A percentile compares a stretch with the other conserved stretches of the same genome.
These are phyloP conservation scores for Sebastolobus alascanus DNA, from an alignment of 2,797 vertebrate genomes.

Conservation along the genomic window DNA sequence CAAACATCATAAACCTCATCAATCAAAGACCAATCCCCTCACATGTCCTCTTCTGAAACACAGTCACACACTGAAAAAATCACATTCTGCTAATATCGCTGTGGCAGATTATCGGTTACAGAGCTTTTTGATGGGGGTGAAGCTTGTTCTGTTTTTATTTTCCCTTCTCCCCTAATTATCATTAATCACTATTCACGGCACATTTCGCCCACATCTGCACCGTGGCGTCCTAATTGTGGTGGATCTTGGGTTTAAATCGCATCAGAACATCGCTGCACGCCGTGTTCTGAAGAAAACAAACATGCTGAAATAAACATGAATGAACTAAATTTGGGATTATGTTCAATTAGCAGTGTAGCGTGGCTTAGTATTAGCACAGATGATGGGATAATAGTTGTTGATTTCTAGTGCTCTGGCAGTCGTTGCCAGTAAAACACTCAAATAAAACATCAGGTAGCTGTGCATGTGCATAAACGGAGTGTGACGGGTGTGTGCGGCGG, in stretches of 20 bases:
- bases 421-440: background rate
- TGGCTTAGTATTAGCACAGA: conserved; percentile 6
- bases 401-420: background rate
- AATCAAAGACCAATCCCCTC: conserved; percentile 38
- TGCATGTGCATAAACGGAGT: conserved; percentile 27
- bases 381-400: conserved; percentile 4
- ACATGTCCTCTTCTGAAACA: conserved; percentile 35
- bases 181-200: conserved; percentile 67
- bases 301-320: background rate
- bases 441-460: background rate
- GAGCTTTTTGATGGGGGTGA: conserved; percentile 27
- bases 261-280: conserved; percentile 29
- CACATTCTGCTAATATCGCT: conserved; percentile 46
- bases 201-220: conserved; percentile 58
- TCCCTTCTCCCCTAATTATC: conserved; percentile 65
- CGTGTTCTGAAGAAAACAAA: conserved; percentile 12
- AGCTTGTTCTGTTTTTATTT: conserved; percentile 47
- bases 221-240: conserved; percentile 21
- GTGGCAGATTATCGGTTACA: conserved; percentile 49
- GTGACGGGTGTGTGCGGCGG: conserved; percentile 21
- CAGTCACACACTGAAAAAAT: conserved; percentile 48
- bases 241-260: conserved; percentile 53
- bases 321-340: conserved; percentile 14
- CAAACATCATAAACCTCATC: conserved; percentile 46
- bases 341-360: conserved; percentile 15